These are phyloP conservation scores for Meta bourneti DNA, from an alignment of 2,888 invertebrate species.

Conservation along the genomic window DNA sequence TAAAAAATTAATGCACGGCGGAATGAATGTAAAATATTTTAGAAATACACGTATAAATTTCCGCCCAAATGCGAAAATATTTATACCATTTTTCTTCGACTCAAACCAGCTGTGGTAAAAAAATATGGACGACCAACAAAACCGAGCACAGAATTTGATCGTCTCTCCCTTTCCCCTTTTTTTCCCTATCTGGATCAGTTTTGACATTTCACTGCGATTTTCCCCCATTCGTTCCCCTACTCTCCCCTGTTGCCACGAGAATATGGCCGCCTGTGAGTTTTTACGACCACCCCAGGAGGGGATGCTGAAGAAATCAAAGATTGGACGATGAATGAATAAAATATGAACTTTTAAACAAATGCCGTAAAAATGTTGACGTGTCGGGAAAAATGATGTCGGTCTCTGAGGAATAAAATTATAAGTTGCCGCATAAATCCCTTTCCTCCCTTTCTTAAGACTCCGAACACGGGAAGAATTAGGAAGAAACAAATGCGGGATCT, in stretches of 20 bases:
- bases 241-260: constrained; percentile 14
- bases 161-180: constrained; percentile 10
- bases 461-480: constrained; percentile 19
- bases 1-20: not conserved
- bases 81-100: constrained; percentile 25
- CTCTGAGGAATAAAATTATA: constrained; percentile 66
- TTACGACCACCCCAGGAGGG: constrained; percentile 47
- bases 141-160: constrained; percentile 50
- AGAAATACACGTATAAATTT: constrained; percentile 7
- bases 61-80: constrained; percentile 23
- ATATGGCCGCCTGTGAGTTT: constrained; percentile 53
- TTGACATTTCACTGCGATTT: constrained; percentile 40
- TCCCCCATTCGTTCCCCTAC: not conserved
- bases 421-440: constrained; percentile 35
- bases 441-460: not conserved
- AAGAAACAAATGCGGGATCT: not conserved
- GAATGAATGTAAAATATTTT: constrained; percentile 1
- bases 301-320: constrained; percentile 61
- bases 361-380: constrained; percentile 76
- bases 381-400: constrained; percentile 68
- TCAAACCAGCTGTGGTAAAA: constrained; percentile 23
- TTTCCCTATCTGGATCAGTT: constrained; percentile 43
- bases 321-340: constrained; percentile 75
- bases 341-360: constrained; percentile 76
- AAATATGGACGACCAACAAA: constrained; percentile 27